Percentiles rank a stretch among this genome's conserved stretches.
phyloP scores from a whole-genome alignment of 2,888 invertebrate genomes.

The Diadegma fenestrale region DNA sequence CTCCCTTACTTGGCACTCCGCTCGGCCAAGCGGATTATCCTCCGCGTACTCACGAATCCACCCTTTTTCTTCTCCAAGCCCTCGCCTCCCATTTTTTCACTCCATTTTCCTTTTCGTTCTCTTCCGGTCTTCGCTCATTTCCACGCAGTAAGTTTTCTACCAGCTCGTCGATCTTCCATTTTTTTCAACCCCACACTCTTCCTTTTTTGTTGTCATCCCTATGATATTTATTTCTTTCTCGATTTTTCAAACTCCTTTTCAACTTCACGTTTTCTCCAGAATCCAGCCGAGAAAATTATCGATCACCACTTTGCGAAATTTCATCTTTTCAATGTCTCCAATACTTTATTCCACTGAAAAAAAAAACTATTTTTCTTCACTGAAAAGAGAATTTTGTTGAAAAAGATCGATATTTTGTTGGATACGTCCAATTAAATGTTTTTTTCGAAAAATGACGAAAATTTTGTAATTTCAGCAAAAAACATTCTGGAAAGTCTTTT shows the following conservation, averaged over 20 bases:
- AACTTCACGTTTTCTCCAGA: neutral
- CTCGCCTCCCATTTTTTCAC: neutral
- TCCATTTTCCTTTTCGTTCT: neutral
- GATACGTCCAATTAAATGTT: no score
- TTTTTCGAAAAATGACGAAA: no score
- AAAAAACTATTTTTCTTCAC: no score
- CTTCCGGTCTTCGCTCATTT: neutral
- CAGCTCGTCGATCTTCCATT: neutral
- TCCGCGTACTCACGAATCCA: slow-evolving; percentile 15
- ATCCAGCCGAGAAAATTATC: neutral
- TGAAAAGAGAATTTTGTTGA: no score
- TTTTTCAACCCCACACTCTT: neutral
- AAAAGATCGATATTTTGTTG: no score
- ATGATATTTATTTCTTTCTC: neutral
- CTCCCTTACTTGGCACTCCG: slow-evolving; percentile 53
- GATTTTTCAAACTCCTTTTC: neutral
- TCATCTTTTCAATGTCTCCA: no score
- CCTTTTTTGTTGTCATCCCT: neutral
- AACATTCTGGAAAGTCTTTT: no score
- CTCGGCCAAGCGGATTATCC: slow-evolving; percentile 55
- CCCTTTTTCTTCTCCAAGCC: neutral
- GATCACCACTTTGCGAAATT: no score
- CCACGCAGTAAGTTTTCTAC: neutral
- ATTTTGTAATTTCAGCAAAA: no score
- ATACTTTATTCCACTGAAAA: neutral